Evolutionary conservation across 2,797 vertebrate genomes (phyloP).

Genomic region (Chrosomus eos): DNA sequence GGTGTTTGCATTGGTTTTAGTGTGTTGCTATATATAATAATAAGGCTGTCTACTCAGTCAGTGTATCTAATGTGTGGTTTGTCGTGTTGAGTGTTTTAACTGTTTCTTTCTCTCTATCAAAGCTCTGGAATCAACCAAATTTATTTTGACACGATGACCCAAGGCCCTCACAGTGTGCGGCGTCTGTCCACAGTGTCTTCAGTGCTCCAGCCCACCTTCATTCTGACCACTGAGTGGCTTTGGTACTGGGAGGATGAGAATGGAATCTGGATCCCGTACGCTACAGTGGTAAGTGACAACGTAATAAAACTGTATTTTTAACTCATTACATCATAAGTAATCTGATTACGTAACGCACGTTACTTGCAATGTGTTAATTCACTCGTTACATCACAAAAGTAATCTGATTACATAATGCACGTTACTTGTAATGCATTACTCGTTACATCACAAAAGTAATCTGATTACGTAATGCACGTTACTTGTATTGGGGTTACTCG

Average conservation of each 20-base stretch:
- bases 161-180: constrained; percentile 51
- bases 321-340: too few species aligned
- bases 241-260: constrained; percentile 80
- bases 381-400: too few species aligned
- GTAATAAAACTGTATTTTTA: neutral
- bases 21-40: neutral
- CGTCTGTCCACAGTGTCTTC: constrained; percentile 74
- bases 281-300: constrained; percentile 67
- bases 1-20: neutral
- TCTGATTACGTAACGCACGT: too few species aligned
- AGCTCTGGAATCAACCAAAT: constrained; percentile 60
- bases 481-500: too few species aligned
- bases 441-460: too few species aligned
- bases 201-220: constrained; percentile 64
- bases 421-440: too few species aligned
- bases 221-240: constrained; percentile 77
- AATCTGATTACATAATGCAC: too few species aligned
- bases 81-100: neutral
- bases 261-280: constrained; percentile 72
- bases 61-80: neutral
- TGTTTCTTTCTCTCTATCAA: constrained; percentile 19
- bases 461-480: too few species aligned
- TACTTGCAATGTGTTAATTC: too few species aligned
- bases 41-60: neutral
- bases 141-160: constrained; percentile 76